Evolutionary conservation across 2,888 invertebrate species (phyloP).

Genomic region (Vanessa cardui): DNA sequence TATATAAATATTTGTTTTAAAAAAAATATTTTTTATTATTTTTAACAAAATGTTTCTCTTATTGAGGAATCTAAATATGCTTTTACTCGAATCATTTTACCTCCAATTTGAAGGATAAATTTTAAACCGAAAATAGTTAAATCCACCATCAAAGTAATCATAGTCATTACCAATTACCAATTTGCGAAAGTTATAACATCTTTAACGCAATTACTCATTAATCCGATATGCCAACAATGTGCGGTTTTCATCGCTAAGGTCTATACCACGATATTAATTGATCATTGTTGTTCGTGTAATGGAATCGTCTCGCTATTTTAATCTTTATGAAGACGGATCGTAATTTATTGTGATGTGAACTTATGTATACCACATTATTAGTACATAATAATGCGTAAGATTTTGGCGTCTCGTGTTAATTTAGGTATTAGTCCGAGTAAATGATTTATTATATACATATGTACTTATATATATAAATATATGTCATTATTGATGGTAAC

Average conservation of each 20-base stretch:
- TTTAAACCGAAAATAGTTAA: neutral
- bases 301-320: constrained; percentile 41
- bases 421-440: no score
- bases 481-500: no score
- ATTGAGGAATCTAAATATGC: no score
- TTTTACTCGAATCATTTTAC: no score
- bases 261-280: constrained; percentile 50
- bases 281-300: constrained; percentile 55
- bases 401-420: no score
- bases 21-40: no score
- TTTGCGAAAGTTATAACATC: constrained; percentile 9
- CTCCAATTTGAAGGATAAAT: no score
- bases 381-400: no score
- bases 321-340: constrained; percentile 56
- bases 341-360: constrained; percentile 35
- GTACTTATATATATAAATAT: no score
- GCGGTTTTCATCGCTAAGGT: constrained; percentile 19
- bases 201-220: constrained; percentile 12
- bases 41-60: no score
- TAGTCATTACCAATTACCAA: neutral
- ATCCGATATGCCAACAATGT: constrained; percentile 26
- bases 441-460: no score
- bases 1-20: no score
- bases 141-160: neutral
- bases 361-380: constrained; percentile 13